phyloP scores from a whole-genome alignment of 2,797 vertebrate species.

The Gouania willdenowi region DNA sequence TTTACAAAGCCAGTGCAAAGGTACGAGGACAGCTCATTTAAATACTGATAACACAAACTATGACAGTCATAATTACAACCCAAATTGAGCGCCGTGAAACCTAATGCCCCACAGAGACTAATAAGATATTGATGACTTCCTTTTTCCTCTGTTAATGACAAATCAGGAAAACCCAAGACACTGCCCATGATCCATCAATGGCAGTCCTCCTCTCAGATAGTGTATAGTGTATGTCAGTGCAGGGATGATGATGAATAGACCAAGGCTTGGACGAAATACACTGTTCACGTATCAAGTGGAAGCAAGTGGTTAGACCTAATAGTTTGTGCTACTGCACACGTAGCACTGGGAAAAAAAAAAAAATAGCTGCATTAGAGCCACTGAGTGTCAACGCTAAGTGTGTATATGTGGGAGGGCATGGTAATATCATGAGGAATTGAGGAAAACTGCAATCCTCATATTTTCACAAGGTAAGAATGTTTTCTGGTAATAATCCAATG shows the following conservation, averaged over 20 bases:
- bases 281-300: conserved; percentile 23
- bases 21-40: conserved; percentile 57
- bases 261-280: conserved; percentile 28
- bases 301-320: conserved; percentile 20
- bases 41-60: conserved; percentile 56
- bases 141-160: conserved; percentile 42
- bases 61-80: conserved; percentile 52
- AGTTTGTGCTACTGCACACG: conserved; percentile 29
- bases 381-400: background rate
- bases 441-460: conserved; percentile 1
- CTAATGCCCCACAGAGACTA: conserved; percentile 32
- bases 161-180: conserved; percentile 17
- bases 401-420: background rate
- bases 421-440: conserved; percentile 1
- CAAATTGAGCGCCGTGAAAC: conserved; percentile 34
- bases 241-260: conserved; percentile 52
- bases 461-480: background rate
- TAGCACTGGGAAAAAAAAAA: conserved; percentile 39
- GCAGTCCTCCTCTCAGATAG: conserved; percentile 41
- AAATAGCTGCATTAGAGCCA: conserved; percentile 20
- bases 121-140: conserved; percentile 55
- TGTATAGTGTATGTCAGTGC: conserved; percentile 24
- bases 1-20: conserved; percentile 51
- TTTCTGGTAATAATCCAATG: no score
- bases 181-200: conserved; percentile 51